Conservation (phyloP, 2,888 invertebrate species). For the Aphodius sticticus region DNA sequence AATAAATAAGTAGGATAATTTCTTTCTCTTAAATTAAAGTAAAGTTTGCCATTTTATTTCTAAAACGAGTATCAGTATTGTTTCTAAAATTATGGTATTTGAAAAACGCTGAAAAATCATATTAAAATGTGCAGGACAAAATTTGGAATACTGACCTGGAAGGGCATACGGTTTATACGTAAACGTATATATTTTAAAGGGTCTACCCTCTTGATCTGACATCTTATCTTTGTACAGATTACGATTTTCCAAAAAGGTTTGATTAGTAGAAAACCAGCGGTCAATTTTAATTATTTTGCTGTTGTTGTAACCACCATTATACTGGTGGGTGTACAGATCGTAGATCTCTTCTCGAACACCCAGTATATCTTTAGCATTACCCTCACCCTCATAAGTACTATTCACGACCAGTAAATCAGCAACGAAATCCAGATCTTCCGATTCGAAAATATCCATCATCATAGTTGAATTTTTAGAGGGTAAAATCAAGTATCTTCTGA, state of each 20-base stretch:
- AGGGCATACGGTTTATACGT: constrained; percentile 68
- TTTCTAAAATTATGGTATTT: too few species aligned
- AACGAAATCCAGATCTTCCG: not conserved
- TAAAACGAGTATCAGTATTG: too few species aligned
- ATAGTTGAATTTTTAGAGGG: not conserved
- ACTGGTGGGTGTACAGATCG: constrained; percentile 29
- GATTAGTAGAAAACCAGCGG: constrained; percentile 45
- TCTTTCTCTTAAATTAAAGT: too few species aligned
- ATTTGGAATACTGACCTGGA: constrained; percentile 43
- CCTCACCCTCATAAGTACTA: not conserved
- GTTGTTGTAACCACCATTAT: constrained; percentile 10
- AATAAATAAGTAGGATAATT: too few species aligned
- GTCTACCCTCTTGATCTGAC: constrained; percentile 49
- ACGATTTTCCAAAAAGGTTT: constrained; percentile 38
- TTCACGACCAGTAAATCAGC: not conserved
- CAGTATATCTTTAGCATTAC: not conserved
- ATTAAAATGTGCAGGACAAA: too few species aligned
- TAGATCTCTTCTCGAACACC: constrained; percentile 5
- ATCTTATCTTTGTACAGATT: constrained; percentile 49
- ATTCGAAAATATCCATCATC: constrained; percentile 6
- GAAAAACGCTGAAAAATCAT: too few species aligned
- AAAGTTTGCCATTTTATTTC: too few species aligned
- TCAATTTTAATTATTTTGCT: constrained; percentile 38
- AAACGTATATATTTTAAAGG: constrained; percentile 64
- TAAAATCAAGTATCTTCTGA: constrained; percentile 18